Percentiles rank a stretch among this genome's conserved stretches.
Evolutionary conservation across 1,140 invertebrate species (phyloP).

Genomic region (Ceratina calcarata): DNA sequence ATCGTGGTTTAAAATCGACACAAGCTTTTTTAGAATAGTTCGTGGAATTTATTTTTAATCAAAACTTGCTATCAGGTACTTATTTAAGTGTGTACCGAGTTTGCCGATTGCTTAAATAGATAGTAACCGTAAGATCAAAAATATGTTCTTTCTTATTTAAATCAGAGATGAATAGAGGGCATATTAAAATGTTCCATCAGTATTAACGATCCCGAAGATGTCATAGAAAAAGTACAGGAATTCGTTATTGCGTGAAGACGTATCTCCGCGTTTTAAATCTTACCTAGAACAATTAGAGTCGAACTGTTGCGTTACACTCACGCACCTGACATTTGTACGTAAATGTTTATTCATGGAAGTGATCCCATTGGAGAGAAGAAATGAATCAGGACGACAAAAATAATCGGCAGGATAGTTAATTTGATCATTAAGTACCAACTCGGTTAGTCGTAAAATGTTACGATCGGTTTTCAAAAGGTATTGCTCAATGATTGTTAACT

Average conservation of each 20-base stretch:
- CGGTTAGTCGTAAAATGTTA: constrained; percentile 15
- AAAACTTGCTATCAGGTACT: constrained; percentile 34
- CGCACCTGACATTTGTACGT: constrained; percentile 1
- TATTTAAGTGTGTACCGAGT: constrained; percentile 21
- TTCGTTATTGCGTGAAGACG: constrained; percentile 8
- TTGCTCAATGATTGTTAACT: constrained; percentile 46
- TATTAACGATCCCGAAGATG: not conserved
- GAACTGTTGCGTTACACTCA: not conserved
- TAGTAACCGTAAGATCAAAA: constrained; percentile 1
- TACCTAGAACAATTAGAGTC: not conserved
- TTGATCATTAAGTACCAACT: not conserved
- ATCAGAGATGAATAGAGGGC: not conserved
- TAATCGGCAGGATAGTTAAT: not conserved
- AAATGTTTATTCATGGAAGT: not conserved
- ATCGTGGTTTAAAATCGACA: not conserved
- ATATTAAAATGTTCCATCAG: not conserved
- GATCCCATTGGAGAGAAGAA: not conserved
- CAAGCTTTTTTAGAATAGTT: not conserved
- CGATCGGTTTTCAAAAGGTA: constrained; percentile 7
- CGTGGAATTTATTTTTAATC: not conserved
- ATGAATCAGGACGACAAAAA: not conserved
- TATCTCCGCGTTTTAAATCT: not conserved
- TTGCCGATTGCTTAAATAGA: not conserved
- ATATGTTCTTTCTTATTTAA: not conserved
- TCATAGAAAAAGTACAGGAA: not conserved